A percentile compares a stretch with the other conserved stretches of the same genome.
These are phyloP conservation scores for Mola mola DNA, from an alignment of 2,113 vertebrate species.

Conservation along the genomic window DNA sequence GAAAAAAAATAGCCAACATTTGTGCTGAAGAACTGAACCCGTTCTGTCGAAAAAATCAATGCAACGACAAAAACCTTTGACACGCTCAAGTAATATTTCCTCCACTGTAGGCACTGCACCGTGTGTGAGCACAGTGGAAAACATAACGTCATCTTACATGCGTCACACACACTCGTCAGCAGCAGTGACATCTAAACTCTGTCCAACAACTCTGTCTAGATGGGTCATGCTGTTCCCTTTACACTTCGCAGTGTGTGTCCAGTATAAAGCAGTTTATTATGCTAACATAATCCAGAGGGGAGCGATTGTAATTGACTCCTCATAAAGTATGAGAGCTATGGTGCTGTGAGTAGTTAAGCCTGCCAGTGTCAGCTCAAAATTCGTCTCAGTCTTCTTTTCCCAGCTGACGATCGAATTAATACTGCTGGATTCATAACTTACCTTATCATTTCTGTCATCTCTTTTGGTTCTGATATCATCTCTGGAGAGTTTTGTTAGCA, in stretches of 20 bases:
- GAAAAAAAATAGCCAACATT: no score
- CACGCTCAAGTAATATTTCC: constrained; percentile 1
- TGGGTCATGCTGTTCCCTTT: no score
- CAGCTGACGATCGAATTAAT: constrained; percentile 2
- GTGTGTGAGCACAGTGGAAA: constrained; percentile 30
- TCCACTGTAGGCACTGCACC: not conserved
- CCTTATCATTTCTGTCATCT: not conserved
- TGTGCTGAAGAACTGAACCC: no score
- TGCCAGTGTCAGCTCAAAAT: constrained; percentile 20
- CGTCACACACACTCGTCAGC: constrained; percentile 36
- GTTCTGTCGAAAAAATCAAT: constrained; percentile 2
- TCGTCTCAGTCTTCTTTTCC: constrained; percentile 19
- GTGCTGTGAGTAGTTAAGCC: constrained; percentile 19
- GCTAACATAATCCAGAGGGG: constrained; percentile 39
- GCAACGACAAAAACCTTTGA: constrained; percentile 8
- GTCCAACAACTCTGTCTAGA: no score
- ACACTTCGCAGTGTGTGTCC: no score
- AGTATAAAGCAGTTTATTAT: constrained; percentile 27
- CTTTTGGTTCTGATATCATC: not conserved
- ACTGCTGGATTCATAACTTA: constrained; percentile 11
- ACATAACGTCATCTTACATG: constrained; percentile 11
- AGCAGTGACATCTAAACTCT: constrained; percentile 43
- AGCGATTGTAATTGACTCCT: constrained; percentile 39
- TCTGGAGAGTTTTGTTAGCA: not conserved
- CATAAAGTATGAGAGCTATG: constrained; percentile 34